Percentiles rank a stretch among this genome's conserved stretches.
phyloP scores from a whole-genome alignment of 37 sponge, comb jelly and placozoan species.

The Axinella damicornis region DNA sequence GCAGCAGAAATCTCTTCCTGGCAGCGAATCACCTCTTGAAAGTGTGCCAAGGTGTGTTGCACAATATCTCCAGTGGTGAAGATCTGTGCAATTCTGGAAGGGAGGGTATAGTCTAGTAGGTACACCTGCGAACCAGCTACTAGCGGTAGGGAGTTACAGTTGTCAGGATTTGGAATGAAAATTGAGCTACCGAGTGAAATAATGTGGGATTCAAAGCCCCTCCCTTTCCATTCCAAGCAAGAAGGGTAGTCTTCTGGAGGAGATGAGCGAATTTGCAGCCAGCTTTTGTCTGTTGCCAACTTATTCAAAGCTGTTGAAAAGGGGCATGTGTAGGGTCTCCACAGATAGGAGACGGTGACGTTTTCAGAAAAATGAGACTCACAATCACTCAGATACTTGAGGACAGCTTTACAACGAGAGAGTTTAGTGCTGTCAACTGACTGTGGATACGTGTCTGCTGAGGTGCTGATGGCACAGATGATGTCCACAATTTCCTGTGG shows the following conservation, averaged over 20 bases:
- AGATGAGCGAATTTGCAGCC: constrained; percentile 40
- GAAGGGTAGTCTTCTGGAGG: constrained; percentile 44
- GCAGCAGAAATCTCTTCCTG: not conserved
- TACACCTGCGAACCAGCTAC: constrained; percentile 53
- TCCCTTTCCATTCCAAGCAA: constrained; percentile 49
- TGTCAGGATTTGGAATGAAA: not conserved
- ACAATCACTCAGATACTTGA: constrained; percentile 4
- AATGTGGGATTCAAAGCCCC: constrained; percentile 26
- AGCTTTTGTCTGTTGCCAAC: constrained; percentile 7
- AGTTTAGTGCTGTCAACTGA: constrained; percentile 5
- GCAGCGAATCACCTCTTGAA: not conserved
- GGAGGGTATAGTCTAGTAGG: not conserved
- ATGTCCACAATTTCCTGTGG: constrained; percentile 47
- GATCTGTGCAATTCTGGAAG: too few species aligned
- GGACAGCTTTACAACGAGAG: constrained; percentile 46
- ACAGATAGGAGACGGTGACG: too few species aligned
- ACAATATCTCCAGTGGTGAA: too few species aligned
- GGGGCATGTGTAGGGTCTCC: not conserved
- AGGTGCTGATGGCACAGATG: constrained; percentile 14
- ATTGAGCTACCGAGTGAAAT: not conserved
- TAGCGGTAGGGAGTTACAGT: not conserved
- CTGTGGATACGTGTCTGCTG: not conserved
- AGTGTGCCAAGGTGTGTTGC: constrained; percentile 22
- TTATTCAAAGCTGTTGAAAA: constrained; percentile 18
- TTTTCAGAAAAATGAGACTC: too few species aligned